Conservation (phyloP, 2,113 vertebrate genomes). For the Atrichornis clamosus region DNA sequence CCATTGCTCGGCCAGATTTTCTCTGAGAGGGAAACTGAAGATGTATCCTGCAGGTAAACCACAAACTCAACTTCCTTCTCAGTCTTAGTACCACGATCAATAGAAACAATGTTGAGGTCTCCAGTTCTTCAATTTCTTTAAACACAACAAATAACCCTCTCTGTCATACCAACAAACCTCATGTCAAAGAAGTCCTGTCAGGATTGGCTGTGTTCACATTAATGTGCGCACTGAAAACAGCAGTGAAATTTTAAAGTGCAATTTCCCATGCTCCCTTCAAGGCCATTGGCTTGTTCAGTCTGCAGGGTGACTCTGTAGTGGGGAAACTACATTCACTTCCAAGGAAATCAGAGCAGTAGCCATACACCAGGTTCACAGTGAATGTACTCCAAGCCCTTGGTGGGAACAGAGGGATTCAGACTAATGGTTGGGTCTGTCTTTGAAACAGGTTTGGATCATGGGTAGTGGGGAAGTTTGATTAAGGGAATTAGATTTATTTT, state of each 20-base stretch:
- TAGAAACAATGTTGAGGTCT: neutral
- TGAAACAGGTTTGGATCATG: neutral
- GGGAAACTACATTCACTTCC: neutral
- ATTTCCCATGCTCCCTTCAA: neutral
- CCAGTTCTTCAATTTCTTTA: neutral
- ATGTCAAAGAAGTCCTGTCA: accelerated
- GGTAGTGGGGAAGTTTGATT: neutral
- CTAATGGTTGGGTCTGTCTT: neutral
- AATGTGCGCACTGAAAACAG: neutral
- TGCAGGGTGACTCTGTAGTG: neutral
- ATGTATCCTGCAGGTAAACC: neutral
- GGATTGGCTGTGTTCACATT: neutral
- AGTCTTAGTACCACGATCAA: neutral
- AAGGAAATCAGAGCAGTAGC: neutral
- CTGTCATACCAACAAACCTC: neutral
- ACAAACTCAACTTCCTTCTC: neutral
- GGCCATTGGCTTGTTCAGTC: neutral
- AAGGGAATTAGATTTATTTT: neutral
- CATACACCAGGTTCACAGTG: neutral
- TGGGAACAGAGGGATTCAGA: neutral
- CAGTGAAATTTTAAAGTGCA: neutral
- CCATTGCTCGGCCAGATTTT: neutral
- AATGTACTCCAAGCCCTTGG: neutral
- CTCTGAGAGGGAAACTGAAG: neutral
- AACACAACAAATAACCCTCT: neutral